A percentile compares a stretch with the other conserved stretches of the same genome.
phyloP scores from a whole-genome alignment of 2,113 vertebrate genomes.

The Craseonycteris thonglongyai region DNA sequence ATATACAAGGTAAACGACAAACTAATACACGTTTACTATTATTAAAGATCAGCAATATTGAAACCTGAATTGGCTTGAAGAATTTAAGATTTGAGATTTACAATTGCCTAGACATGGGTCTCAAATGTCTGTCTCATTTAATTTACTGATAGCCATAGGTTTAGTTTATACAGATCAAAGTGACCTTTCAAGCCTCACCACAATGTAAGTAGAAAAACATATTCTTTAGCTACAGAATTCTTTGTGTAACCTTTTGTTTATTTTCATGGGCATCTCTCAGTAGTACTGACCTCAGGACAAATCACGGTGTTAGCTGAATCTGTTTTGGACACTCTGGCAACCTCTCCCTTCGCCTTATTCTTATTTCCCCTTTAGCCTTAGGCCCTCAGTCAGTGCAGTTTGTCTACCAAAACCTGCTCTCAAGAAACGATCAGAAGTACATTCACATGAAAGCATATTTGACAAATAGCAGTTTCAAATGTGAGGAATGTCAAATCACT shows the following conservation, averaged over 20 bases:
- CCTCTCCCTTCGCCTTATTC: not conserved
- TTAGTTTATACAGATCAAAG: not conserved
- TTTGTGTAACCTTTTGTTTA: not conserved
- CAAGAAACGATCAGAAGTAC: not conserved
- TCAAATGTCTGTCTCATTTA: not conserved
- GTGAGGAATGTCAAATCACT: not conserved
- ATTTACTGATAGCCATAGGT: not conserved
- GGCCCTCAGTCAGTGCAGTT: not conserved
- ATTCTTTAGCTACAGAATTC: not conserved
- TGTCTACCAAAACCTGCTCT: conserved; percentile 11
- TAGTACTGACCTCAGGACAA: not conserved
- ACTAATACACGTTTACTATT: conserved; percentile 4
- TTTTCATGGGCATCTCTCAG: not conserved
- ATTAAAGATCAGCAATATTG: conserved; percentile 52
- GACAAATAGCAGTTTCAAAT: not conserved
- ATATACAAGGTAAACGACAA: conserved; percentile 47
- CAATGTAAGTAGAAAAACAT: not conserved
- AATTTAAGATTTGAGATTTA: not conserved
- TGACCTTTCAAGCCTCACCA: not conserved
- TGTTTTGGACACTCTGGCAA: not conserved
- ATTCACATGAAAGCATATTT: not conserved
- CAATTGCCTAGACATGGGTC: too few relatives aligned
- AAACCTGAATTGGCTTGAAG: conserved; percentile 15
- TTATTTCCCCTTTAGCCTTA: not conserved
- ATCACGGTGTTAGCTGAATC: not conserved